phyloP scores from a whole-genome alignment of 2,888 invertebrate genomes.

The Ophion ventricosus region DNA sequence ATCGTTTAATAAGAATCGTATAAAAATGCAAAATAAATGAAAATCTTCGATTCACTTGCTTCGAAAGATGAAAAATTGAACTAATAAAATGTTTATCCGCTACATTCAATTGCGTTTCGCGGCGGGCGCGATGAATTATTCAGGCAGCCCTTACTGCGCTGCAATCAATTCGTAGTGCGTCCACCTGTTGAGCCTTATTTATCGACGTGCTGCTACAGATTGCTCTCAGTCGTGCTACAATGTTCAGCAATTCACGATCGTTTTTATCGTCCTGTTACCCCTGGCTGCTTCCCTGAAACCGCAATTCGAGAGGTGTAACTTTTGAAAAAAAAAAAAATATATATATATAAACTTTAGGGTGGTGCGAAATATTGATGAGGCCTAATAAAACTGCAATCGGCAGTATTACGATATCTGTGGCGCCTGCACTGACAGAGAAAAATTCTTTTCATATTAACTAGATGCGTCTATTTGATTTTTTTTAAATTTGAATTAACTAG shows the following conservation, averaged over 20 bases:
- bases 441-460: too few relatives aligned
- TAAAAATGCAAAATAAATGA: not conserved
- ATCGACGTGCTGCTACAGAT: conserved; percentile 46
- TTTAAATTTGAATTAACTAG: too few relatives aligned
- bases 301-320: not conserved
- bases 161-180: conserved; percentile 27
- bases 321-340: conserved; percentile 6
- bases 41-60: not conserved
- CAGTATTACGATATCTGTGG: too few relatives aligned
- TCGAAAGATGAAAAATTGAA: not conserved
- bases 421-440: too few relatives aligned
- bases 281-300: not conserved
- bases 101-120: conserved; percentile 9
- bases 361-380: conserved; percentile 1
- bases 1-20: not conserved
- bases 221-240: conserved; percentile 41
- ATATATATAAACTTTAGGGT: conserved; percentile 18
- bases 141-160: conserved; percentile 5
- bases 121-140: conserved; percentile 26
- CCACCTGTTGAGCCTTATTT: conserved; percentile 52
- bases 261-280: not conserved
- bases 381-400: not conserved
- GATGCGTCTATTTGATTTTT: too few relatives aligned
- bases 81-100: not conserved
- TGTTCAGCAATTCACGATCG: conserved; percentile 28